phyloP scores from a whole-genome alignment of 2,888 invertebrate species.

The Lottia gigantea region DNA sequence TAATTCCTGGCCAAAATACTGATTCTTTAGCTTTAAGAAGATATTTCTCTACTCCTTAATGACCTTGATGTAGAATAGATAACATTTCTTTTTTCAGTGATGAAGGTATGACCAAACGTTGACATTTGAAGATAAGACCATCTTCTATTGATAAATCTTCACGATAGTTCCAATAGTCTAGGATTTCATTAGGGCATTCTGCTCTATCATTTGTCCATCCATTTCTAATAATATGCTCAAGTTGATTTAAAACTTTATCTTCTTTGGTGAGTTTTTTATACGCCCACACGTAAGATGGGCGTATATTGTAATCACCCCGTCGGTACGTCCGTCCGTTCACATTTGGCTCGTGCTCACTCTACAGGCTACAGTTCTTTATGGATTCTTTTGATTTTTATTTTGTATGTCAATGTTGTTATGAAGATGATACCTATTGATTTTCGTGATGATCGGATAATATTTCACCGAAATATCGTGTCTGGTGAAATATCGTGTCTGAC shows the following conservation, averaged over 20 bases:
- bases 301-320: no score
- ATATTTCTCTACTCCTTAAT: not conserved
- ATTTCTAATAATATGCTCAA: constrained; percentile 6
- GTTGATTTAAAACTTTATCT: not conserved
- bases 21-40: not conserved
- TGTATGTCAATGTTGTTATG: no score
- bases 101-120: not conserved
- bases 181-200: constrained; percentile 2
- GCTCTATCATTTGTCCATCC: constrained; percentile 13
- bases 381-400: no score
- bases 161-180: constrained; percentile 14
- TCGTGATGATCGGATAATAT: no score
- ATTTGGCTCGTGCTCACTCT: no score
- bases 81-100: not conserved
- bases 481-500: no score
- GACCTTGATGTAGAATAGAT: not conserved
- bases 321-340: no score
- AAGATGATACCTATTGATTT: no score
- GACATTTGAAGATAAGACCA: constrained; percentile 16
- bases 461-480: no score
- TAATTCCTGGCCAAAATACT: constrained; percentile 14
- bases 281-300: no score
- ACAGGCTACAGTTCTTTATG: no score
- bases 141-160: constrained; percentile 16
- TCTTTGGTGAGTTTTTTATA: constrained; percentile 16